Conservation (phyloP, 2,888 invertebrate species). For the Eurois occulta region DNA sequence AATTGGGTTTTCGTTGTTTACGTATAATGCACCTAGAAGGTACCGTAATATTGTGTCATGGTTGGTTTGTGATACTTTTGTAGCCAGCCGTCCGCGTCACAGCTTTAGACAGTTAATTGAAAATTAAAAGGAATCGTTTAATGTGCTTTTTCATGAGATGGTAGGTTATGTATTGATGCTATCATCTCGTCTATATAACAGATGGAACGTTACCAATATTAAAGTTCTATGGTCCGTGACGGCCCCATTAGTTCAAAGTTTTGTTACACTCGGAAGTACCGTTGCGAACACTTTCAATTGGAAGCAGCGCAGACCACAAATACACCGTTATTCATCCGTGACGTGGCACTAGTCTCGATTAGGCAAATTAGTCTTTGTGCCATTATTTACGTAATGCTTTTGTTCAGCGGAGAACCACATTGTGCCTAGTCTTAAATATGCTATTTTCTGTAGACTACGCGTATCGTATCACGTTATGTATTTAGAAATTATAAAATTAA, state of each 20-base stretch:
- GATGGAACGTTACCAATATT: constrained; percentile 38
- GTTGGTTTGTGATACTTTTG: neutral
- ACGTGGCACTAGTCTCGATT: constrained; percentile 61
- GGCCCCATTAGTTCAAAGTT: constrained; percentile 79
- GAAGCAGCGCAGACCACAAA: constrained; percentile 66
- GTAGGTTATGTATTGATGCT: constrained; percentile 17
- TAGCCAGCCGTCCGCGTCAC: neutral
- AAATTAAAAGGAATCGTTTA: neutral
- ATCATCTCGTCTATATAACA: constrained; percentile 34
- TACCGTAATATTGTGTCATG: neutral
- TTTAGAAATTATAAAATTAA: constrained; percentile 50
- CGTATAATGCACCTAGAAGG: constrained; percentile 1
- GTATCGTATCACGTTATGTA: constrained; percentile 9
- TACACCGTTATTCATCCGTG: constrained; percentile 70
- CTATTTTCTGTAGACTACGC: constrained; percentile 18
- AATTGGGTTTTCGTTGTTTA: constrained; percentile 1
- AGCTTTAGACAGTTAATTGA: neutral
- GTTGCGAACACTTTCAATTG: constrained; percentile 82
- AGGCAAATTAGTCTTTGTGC: constrained; percentile 64
- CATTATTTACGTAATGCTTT: constrained; percentile 55
- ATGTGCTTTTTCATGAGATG: neutral
- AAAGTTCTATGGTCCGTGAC: constrained; percentile 64
- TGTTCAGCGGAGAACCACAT: constrained; percentile 30
- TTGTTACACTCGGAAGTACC: constrained; percentile 83
- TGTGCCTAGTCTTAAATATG: constrained; percentile 21